Base-by-base conservation (phyloP, 2,797 vertebrate genomes). In the Karalla daura region DNA sequence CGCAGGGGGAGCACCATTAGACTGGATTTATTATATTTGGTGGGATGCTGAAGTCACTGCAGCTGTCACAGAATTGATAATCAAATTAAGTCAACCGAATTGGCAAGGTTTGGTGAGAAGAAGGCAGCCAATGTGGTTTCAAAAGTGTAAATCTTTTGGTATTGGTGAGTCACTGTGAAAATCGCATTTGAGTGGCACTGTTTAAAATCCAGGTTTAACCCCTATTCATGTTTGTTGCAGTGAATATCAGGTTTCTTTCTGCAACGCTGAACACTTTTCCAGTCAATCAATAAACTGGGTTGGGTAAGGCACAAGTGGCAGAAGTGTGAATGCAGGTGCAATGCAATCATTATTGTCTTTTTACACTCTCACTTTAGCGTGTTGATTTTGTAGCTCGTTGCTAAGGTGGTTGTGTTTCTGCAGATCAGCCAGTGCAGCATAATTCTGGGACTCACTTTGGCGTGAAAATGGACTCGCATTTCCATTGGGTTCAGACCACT, bases 341-440 rank as follows among this genome's bases (percentile, higher is more conserved):
- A 14, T 39, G 2, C n/a, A 28, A 37, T 5, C n/a, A 28, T 32
- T 5, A 55, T 20, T 12, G n/a, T 10, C 36, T 24, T 37, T 21
- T 50, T 59, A 17, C 13, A 10, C 18, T 52, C 39, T 39, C 50
- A 37, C n/a, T 37, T 55, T n/a, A n/a, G 20, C 63, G 21, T 66
- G 50, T 45, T 25, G 15, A 25, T 60, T 83, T 76, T 14, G 18
- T 27, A 53, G 68, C 43, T 70, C 24, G 43, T 2, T 39, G 37
- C 21, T 39, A 58, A 65, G 20, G 55, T 52, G 46, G 50, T 58
- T 62, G 15, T 70, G 51, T 55, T 70, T 32, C 33, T 64, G 68
- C 50, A 56, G 61, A 66, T 60, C 20, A 55, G 58, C 18, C 54
- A 58, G 30, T 28, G 35, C 24, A 23, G 27, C 47, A 41, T n/a